A percentile compares a stretch with the other conserved stretches of the same genome.
These are phyloP conservation scores for Centrocercus urophasianus DNA, from an alignment of 2,113 vertebrate species.

Conservation along the genomic window DNA sequence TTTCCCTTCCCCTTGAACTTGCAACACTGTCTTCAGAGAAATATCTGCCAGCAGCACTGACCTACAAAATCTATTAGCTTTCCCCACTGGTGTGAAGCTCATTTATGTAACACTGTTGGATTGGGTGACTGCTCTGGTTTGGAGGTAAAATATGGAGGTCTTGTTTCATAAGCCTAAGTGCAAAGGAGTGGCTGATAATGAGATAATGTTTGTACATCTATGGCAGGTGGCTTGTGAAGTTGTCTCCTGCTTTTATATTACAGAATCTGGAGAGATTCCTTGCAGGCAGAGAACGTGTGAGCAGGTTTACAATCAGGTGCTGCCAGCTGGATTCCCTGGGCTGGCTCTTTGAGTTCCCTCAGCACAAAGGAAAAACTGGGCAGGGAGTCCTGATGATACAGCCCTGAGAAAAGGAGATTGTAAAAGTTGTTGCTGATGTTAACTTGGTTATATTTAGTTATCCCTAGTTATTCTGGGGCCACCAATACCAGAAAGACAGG, in stretches of 20 bases:
- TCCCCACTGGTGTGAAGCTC: constrained; percentile 4
- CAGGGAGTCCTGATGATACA: neutral
- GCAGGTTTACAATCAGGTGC: neutral
- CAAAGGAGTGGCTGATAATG: neutral
- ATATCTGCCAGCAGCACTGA: constrained; percentile 34
- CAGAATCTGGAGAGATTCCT: neutral
- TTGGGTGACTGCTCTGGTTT: neutral
- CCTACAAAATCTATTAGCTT: constrained; percentile 60
- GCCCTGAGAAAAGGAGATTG: neutral
- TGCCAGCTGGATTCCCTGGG: neutral
- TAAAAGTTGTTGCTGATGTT: neutral
- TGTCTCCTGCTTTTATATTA: neutral
- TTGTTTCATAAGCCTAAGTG: neutral
- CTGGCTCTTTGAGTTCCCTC: neutral
- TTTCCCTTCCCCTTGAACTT: neutral
- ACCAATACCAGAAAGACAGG: no score
- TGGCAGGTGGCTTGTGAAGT: neutral
- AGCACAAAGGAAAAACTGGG: neutral
- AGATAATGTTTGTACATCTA: neutral
- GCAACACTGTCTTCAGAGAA: constrained; percentile 28
- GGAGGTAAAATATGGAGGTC: neutral
- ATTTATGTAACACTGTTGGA: neutral
- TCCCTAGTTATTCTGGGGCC: no score
- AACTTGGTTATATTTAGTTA: no score
- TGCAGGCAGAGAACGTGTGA: neutral